Base-by-base conservation (phyloP, 2,888 invertebrate species). In the Axea sp. region DNA sequence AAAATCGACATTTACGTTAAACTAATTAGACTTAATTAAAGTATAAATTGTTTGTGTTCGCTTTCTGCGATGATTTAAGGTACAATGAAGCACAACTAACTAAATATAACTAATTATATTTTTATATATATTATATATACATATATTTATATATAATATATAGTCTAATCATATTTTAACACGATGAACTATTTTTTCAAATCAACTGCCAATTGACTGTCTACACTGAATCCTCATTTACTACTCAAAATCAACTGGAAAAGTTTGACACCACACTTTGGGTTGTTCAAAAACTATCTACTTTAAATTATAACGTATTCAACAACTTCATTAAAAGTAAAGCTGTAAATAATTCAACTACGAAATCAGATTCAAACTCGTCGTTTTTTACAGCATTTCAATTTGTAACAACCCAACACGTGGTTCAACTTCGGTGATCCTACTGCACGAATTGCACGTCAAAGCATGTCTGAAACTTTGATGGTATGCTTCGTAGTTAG, bases 381-480 rank as follows among this genome's bases (percentile, higher is more conserved):
- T 0, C 15, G 33, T 59, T 47, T 37, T 35, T 3, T 35, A 14
- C 9, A 9, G 8, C 8, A 30, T 41, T 51, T 55, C 39, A 14
- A 30, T 57, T 35, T 28, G 2, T 14, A 28, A 30, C 43, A 11
- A 59, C 35, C 64, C 51, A 57, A 43, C 51, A 43, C 59, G 59
- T 65, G 59, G 51, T 51, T 43, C 33, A 65, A 72, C 64, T 59
- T 65, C 8, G 9, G 14, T 35, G 37, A 59, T 64, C 43, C 14
- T 15, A 39, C 15, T 55, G 73, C 65, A 73, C 45, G 65, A 65
- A 60, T 60, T 60, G 73, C 73, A 60, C 53, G 65, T 55, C 67
- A 67, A 60, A 67, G 67, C 73, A 73, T 73, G 73, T 55, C 41
- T 33, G 41, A 49, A 72, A 73, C 65, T 65, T 67, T 73, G 53